Percentiles rank a stretch among this genome's conserved stretches.
Conservation (phyloP, 2,113 vertebrate species). For the Chloebia gouldiae region DNA sequence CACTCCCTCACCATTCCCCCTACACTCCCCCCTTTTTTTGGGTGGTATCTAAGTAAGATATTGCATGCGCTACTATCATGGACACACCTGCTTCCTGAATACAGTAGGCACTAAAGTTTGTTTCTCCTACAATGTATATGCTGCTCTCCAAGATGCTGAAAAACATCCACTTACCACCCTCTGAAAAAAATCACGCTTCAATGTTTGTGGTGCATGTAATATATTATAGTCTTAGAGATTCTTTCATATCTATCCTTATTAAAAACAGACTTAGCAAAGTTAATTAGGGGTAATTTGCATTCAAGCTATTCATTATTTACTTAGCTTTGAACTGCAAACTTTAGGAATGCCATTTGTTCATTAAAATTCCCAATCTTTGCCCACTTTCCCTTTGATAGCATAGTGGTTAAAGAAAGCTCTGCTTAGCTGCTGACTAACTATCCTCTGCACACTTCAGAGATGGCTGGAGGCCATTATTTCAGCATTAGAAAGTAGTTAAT, state of each 20-base stretch:
- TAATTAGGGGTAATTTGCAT: slow-evolving; percentile 67
- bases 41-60: not conserved
- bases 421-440: slow-evolving; percentile 59
- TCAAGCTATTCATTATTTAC: slow-evolving; percentile 64
- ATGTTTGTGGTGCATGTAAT: slow-evolving; percentile 24
- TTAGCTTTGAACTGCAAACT: slow-evolving; percentile 66
- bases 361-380: slow-evolving; percentile 67
- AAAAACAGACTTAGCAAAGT: slow-evolving; percentile 47
- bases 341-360: slow-evolving; percentile 60
- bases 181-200: slow-evolving; percentile 12
- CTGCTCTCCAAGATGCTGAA: not conserved
- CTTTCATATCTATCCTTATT: slow-evolving; percentile 57
- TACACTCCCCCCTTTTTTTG: accelerated
- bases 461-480: slow-evolving; percentile 55
- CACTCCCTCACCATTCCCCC: accelerated
- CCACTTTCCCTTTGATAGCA: slow-evolving; percentile 53
- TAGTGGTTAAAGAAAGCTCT: slow-evolving; percentile 41
- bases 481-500: slow-evolving; percentile 53
- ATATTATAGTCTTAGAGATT: slow-evolving; percentile 14
- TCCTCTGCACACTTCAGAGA: slow-evolving; percentile 31
- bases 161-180: not conserved
- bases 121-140: not conserved
- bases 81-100: not conserved
- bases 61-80: not conserved
- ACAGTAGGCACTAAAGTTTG: not conserved